A percentile compares a stretch with the other conserved stretches of the same genome.
phyloP scores from a whole-genome alignment of 2,888 invertebrate genomes.

The Troglohyphantes excavatus region DNA sequence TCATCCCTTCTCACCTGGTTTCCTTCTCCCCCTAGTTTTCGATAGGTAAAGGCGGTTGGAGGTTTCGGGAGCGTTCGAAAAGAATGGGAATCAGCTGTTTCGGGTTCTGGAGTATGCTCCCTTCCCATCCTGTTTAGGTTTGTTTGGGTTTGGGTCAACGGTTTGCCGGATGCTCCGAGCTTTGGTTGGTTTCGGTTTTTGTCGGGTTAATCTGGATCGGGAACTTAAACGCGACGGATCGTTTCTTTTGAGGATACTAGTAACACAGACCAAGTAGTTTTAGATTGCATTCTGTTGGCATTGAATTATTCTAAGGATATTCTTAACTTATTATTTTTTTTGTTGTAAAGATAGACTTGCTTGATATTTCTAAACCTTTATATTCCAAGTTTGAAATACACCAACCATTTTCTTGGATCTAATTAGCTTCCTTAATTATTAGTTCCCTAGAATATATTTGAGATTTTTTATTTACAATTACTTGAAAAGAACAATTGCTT shows the following conservation, averaged over 20 bases:
- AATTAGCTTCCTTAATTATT: no score
- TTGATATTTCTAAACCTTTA: no score
- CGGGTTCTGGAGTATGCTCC: background rate
- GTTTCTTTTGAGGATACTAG: background rate
- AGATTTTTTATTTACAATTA: no score
- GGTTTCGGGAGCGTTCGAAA: background rate
- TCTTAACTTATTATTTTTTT: no score
- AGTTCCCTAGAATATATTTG: no score
- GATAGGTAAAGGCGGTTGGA: constrained; percentile 25
- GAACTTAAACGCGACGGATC: background rate
- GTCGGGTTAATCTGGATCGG: background rate
- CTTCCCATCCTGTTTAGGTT: constrained; percentile 38
- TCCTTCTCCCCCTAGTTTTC: constrained; percentile 31
- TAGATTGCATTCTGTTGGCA: no score
- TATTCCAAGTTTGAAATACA: no score
- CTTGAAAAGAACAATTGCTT: no score
- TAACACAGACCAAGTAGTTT: background rate
- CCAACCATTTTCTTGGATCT: no score
- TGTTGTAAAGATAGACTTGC: no score
- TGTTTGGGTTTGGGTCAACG: constrained; percentile 61
- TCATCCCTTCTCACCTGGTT: constrained; percentile 59
- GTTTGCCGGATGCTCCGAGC: constrained; percentile 14
- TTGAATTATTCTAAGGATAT: no score
- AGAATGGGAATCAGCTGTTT: constrained; percentile 40
- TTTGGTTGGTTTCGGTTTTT: constrained; percentile 37